A percentile compares a stretch with the other conserved stretches of the same genome.
phyloP scores from a whole-genome alignment of 2,113 vertebrate species.

The Onychostruthus taczanowskii region DNA sequence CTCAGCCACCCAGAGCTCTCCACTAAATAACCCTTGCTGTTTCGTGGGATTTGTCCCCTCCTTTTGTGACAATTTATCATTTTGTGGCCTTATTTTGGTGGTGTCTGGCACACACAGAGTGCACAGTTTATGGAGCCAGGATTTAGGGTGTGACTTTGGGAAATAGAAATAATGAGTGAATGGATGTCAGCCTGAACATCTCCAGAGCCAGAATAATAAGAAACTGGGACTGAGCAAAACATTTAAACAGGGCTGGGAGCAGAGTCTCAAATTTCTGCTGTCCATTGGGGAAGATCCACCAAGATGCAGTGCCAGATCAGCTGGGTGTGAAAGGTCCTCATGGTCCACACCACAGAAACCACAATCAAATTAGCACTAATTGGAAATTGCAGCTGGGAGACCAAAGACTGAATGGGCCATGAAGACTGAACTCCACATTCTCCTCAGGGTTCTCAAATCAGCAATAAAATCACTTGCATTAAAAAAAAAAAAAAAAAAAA shows the following conservation, averaged over 20 bases:
- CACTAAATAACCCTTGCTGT: not conserved
- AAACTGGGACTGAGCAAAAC: not conserved
- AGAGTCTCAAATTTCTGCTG: not conserved
- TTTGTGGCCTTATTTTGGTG: not conserved
- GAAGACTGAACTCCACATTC: not conserved
- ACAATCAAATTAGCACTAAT: slow-evolving; percentile 42
- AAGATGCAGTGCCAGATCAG: not conserved
- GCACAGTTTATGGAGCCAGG: not conserved
- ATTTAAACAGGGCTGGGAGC: not conserved
- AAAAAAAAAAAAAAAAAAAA: too few relatives aligned
- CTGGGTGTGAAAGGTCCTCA: not conserved
- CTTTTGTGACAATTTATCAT: not conserved
- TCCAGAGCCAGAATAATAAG: not conserved
- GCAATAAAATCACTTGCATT: not conserved
- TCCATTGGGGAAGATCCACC: not conserved
- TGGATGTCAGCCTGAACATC: not conserved
- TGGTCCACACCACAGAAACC: slow-evolving; percentile 23
- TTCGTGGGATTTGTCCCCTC: not conserved
- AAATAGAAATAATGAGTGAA: not conserved
- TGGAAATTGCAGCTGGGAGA: slow-evolving; percentile 32
- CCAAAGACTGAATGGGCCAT: slow-evolving; percentile 37
- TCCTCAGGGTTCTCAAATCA: slow-evolving; percentile 19
- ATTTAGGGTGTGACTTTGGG: not conserved
- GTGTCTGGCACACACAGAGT: accelerated
- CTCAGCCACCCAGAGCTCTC: not conserved